These are phyloP conservation scores for Megaceryle alcyon DNA, from an alignment of 2,797 vertebrate species.

Conservation along the genomic window DNA sequence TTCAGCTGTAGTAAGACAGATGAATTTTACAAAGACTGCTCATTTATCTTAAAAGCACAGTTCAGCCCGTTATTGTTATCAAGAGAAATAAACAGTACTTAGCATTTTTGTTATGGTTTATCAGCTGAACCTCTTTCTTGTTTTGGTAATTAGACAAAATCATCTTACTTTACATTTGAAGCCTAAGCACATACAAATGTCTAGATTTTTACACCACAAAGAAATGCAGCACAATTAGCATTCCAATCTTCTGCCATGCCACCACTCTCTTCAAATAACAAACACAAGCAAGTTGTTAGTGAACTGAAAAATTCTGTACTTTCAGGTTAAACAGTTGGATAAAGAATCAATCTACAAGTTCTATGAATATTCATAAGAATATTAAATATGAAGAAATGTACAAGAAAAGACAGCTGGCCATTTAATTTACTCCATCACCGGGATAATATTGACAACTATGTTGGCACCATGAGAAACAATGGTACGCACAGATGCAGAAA, in stretches of 20 bases:
- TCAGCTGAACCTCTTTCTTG: neutral
- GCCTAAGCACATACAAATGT: neutral
- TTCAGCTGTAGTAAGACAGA: neutral
- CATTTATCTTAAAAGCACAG: conserved; percentile 12
- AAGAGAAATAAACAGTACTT: conserved; percentile 1
- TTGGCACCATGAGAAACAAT: neutral
- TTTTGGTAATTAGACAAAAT: conserved; percentile 20
- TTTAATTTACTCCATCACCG: neutral
- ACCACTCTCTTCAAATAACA: neutral
- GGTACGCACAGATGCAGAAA: neutral
- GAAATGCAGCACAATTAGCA: neutral
- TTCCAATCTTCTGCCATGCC: neutral
- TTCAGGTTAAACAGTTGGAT: conserved; percentile 15
- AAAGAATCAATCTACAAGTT: neutral
- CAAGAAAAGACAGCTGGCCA: neutral
- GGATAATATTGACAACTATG: neutral
- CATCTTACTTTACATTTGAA: neutral
- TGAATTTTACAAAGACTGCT: neutral
- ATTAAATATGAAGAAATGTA: neutral
- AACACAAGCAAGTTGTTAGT: neutral
- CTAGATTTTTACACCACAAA: neutral
- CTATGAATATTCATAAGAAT: neutral
- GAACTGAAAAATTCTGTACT: neutral
- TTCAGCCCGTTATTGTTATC: neutral
- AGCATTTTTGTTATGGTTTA: neutral